Conservation (phyloP, 2,888 invertebrate species). For the Megamerina dolium region DNA sequence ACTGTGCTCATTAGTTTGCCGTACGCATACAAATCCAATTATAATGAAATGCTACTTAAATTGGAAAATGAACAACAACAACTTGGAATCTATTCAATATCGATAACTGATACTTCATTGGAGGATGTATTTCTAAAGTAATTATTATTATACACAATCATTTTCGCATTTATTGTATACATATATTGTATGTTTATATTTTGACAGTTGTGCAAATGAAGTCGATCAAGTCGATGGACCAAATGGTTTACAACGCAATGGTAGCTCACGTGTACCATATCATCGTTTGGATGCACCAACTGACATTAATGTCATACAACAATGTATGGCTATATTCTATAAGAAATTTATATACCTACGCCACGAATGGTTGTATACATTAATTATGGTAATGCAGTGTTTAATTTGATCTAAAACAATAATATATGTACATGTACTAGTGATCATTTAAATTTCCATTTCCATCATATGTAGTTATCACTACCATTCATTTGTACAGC, state of each 20-base stretch:
- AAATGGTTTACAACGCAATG: constrained; percentile 17
- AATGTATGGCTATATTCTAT: constrained; percentile 41
- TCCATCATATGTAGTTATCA: constrained; percentile 31
- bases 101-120: constrained; percentile 80
- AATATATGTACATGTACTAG: too few species aligned
- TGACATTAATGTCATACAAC: constrained; percentile 25
- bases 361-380: constrained; percentile 34
- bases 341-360: constrained; percentile 42
- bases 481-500: constrained; percentile 30
- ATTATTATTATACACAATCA: constrained; percentile 2
- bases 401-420: constrained; percentile 4
- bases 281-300: constrained; percentile 19
- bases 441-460: too few species aligned
- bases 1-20: constrained; percentile 51
- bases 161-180: too few species aligned
- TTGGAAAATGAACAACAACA: constrained; percentile 57
- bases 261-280: constrained; percentile 26
- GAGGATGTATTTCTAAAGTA: constrained; percentile 89
- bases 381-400: constrained; percentile 41
- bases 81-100: constrained; percentile 70
- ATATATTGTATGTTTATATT: not conserved
- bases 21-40: constrained; percentile 52
- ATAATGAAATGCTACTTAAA: constrained; percentile 57
- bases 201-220: constrained; percentile 35
- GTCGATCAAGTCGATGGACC: constrained; percentile 37